phyloP scores from a whole-genome alignment of 2,797 vertebrate genomes.

The Coccyzus lansbergi region DNA sequence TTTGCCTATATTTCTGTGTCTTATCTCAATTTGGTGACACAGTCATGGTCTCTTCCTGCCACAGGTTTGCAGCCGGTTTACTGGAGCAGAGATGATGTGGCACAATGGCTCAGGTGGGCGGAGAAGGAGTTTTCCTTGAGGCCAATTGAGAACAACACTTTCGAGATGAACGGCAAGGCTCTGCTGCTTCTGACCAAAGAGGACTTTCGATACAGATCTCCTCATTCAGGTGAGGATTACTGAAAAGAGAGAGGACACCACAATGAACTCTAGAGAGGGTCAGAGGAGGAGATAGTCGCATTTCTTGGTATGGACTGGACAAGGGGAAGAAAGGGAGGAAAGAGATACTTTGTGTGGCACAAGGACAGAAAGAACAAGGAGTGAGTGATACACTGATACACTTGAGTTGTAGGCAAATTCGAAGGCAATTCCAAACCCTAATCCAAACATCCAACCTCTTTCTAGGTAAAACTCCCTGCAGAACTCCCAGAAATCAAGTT shows the following conservation, averaged over 20 bases:
- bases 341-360: neutral
- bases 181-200: slow-evolving; percentile 98
- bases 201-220: slow-evolving; percentile 96
- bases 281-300: neutral
- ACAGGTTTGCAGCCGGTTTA: slow-evolving; percentile 92
- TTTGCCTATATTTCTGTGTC: neutral
- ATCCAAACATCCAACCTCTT: neutral
- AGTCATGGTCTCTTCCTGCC: neutral
- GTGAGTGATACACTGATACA: neutral
- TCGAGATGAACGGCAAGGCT: slow-evolving; percentile 99
- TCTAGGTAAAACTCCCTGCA: neutral
- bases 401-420: neutral
- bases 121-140: slow-evolving; percentile 94
- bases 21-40: neutral
- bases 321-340: neutral
- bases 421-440: neutral
- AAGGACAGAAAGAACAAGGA: neutral
- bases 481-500: neutral
- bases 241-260: neutral
- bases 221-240: slow-evolving; percentile 88
- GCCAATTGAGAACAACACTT: slow-evolving; percentile 90
- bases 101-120: slow-evolving; percentile 95
- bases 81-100: slow-evolving; percentile 95
- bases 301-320: neutral
- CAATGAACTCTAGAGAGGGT: neutral